Conservation (phyloP, 2,797 vertebrate genomes). For the Remorina albescens region DNA sequence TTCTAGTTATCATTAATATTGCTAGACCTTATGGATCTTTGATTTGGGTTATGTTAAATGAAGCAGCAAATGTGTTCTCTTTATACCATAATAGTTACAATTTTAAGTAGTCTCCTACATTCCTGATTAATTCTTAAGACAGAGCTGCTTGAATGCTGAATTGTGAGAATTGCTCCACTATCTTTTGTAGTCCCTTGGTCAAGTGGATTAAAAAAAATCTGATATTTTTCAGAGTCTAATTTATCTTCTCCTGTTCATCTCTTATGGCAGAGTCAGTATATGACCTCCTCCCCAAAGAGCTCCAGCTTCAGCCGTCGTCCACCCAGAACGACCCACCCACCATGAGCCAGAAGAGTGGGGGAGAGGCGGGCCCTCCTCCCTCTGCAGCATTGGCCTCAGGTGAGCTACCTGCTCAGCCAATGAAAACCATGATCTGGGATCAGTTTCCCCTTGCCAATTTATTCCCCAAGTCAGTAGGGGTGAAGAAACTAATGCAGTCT, state of each 20-base stretch:
- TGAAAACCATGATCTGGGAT: constrained; percentile 77
- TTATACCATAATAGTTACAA: background rate
- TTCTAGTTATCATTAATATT: background rate
- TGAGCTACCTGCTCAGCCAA: constrained; percentile 83
- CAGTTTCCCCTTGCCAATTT: constrained; percentile 61
- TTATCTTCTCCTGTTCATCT: constrained; percentile 39
- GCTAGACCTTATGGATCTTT: background rate
- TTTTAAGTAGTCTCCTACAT: background rate
- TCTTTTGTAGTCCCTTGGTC: background rate
- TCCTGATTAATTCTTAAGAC: background rate
- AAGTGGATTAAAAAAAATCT: constrained; percentile 15
- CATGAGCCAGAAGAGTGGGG: constrained; percentile 99
- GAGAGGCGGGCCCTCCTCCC: constrained; percentile 96
- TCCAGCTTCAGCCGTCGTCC: constrained; percentile 94
- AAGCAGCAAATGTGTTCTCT: background rate
- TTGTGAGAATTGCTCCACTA: background rate
- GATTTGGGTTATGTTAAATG: too few relatives aligned
- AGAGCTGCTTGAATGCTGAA: constrained; percentile 6
- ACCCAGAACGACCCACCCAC: constrained; percentile 91
- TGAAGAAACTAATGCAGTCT: constrained; percentile 42
- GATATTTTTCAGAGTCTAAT: constrained; percentile 46
- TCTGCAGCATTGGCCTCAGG: constrained; percentile 96
- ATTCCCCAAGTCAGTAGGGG: constrained; percentile 54
- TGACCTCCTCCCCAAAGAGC: constrained; percentile 99
- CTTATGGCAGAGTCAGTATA: constrained; percentile 95